phyloP scores from a whole-genome alignment of 2,888 invertebrate genomes.

The Standfussiana lucernea region DNA sequence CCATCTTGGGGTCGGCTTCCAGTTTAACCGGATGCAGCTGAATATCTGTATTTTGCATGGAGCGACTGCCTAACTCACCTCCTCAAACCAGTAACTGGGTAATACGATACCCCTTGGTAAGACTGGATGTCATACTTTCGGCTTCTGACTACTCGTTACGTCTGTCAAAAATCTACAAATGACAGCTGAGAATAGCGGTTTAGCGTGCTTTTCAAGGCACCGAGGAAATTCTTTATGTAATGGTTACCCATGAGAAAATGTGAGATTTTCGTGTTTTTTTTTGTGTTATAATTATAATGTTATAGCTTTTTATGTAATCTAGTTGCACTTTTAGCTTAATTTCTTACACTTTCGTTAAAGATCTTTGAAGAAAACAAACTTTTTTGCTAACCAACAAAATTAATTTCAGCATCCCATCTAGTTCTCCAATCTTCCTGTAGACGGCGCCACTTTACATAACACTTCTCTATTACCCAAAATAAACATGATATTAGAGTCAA shows the following conservation, averaged over 20 bases:
- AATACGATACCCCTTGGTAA: too few species aligned
- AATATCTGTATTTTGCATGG: too few species aligned
- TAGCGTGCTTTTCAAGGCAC: too few species aligned
- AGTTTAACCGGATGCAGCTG: background rate
- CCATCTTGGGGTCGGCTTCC: background rate
- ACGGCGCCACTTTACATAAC: slow-evolving; percentile 46
- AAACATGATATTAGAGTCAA: slow-evolving; percentile 59
- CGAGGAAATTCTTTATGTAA: too few species aligned
- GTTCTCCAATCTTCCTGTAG: slow-evolving; percentile 23
- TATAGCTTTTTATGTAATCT: background rate
- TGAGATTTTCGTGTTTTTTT: background rate
- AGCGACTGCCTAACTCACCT: too few species aligned
- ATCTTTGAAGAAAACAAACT: background rate
- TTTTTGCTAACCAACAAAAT: slow-evolving; percentile 8
- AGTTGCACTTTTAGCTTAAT: background rate
- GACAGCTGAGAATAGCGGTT: too few species aligned
- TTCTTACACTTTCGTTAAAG: background rate
- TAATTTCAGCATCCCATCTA: slow-evolving; percentile 29
- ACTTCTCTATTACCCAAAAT: slow-evolving; percentile 55
- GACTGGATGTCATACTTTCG: too few species aligned
- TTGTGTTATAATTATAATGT: background rate
- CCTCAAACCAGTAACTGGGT: too few species aligned
- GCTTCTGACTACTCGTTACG: too few species aligned
- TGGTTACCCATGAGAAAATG: background rate
- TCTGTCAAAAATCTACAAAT: too few species aligned